phyloP scores from a whole-genome alignment of 2,888 invertebrate genomes.

The Epinotia nisella region DNA sequence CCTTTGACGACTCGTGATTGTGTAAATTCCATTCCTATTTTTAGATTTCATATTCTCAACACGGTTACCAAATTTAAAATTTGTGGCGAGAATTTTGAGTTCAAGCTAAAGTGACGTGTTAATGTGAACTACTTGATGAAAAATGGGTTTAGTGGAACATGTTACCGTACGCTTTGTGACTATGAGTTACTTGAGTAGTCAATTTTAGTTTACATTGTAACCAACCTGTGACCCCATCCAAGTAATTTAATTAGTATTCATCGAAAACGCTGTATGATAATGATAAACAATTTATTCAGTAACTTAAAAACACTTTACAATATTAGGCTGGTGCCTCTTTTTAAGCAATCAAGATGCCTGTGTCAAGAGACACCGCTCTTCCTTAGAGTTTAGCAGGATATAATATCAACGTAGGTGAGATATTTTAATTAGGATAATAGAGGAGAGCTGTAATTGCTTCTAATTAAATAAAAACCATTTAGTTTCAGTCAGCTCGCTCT shows the following conservation, averaged over 20 bases:
- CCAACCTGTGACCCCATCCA: neutral
- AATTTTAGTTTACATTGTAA: too few species aligned
- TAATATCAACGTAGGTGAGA: too few species aligned
- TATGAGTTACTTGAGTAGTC: too few species aligned
- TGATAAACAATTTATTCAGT: too few species aligned
- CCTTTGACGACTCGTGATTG: neutral
- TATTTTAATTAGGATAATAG: too few species aligned
- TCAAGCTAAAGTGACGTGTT: neutral
- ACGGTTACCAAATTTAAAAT: neutral
- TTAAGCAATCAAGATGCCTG: too few species aligned
- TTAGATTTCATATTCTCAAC: neutral
- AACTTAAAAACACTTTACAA: too few species aligned
- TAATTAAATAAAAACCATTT: constrained; percentile 7
- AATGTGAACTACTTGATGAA: neutral
- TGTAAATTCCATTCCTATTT: constrained; percentile 3
- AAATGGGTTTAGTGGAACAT: neutral
- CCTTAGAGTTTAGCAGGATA: too few species aligned
- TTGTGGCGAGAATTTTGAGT: neutral
- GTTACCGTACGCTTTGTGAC: neutral
- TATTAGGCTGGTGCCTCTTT: too few species aligned
- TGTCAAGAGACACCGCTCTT: too few species aligned
- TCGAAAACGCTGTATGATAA: neutral
- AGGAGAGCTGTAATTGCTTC: neutral
- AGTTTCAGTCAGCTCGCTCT: neutral
- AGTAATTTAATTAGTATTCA: neutral